Base-by-base conservation (phyloP, 1,140 invertebrate species). In the Anadara kagoshimensis region DNA sequence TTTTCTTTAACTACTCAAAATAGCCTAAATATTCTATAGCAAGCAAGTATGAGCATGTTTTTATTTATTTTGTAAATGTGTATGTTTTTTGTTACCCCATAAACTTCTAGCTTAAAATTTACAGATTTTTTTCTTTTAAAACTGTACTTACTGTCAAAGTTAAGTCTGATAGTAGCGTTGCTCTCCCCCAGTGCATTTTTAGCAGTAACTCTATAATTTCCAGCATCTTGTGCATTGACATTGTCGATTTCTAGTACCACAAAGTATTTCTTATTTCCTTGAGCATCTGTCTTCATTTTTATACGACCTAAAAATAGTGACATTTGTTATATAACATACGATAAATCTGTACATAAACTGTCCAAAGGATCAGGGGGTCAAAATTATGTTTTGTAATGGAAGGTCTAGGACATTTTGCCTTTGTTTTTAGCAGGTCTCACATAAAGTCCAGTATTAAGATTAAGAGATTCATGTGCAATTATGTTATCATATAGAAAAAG, bases 91-190 rank as follows among this genome's bases (percentile, higher is more conserved):
- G 2, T 1, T 22, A 51, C 16, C 20, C 16, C 10, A 18, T 51
- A 22, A 2, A 18, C 10, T 3, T 10, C 10, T 4, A 51, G 49
- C 4, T 51, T 4, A 22, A 51, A 4, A 51, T 4, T 18, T 18
- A 4, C 16, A 4, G 49, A 4, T 22, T 51, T 18, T 22, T 10
- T 3, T 36, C 29, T 36, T 36, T 12, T 36, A 58, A 36, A 12
- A 58, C 8, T n/a, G 29, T 49, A 63, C 72, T 74, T 56, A 69
- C 66, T 68, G 26, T 68, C 66, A 69, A 68, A 74, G 90, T 99
- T 99, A 81, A 99, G 94, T 81, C 97, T 96, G 91, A 99, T 99
- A 91, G 99, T 99, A 81, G 98, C 98, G 92, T 99, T 99, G 91
- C 97, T 98, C 92, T 99, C 98, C 88, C 98, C 98, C 87, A 94